phyloP scores from a whole-genome alignment of 2,113 vertebrate species.

The Cottus gobio region DNA sequence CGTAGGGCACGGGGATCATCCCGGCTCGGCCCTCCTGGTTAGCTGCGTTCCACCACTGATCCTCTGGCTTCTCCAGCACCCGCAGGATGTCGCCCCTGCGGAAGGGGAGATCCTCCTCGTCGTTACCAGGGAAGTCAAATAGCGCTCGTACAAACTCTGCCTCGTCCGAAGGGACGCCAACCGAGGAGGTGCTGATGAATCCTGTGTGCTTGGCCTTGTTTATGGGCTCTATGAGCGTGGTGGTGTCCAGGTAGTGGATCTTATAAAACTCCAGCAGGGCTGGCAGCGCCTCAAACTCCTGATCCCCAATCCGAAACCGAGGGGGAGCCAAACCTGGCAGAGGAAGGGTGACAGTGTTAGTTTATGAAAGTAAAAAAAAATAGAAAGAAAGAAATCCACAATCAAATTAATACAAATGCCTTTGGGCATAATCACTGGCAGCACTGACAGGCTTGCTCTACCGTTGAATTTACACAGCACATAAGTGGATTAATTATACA shows the following conservation, averaged over 20 bases:
- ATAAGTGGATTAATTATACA: background rate
- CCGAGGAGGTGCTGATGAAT: conserved; percentile 49
- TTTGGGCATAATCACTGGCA: background rate
- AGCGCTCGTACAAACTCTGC: conserved; percentile 94
- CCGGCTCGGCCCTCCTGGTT: conserved; percentile 93
- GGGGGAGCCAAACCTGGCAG: conserved; percentile 85
- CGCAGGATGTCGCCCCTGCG: conserved; percentile 94
- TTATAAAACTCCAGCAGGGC: conserved; percentile 98
- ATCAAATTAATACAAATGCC: background rate
- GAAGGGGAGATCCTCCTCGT: conserved; percentile 98
- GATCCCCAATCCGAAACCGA: conserved; percentile 96
- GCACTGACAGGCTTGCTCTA: background rate
- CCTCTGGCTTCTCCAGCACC: conserved; percentile 97
- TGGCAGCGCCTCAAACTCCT: conserved; percentile 96
- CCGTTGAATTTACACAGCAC: background rate
- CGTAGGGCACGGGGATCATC: conserved; percentile 98
- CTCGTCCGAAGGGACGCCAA: conserved; percentile 83
- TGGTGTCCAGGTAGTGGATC: conserved; percentile 99
- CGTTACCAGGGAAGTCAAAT: conserved; percentile 98
- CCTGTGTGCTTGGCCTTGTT: conserved; percentile 87
- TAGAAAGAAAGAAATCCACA: background rate
- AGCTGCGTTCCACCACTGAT: conserved; percentile 99
- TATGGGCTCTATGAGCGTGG: conserved; percentile 96
- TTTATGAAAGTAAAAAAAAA: background rate
- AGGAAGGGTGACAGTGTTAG: background rate